phyloP scores from a whole-genome alignment of 2,113 vertebrate species.

The Gymnarchus niloticus region DNA sequence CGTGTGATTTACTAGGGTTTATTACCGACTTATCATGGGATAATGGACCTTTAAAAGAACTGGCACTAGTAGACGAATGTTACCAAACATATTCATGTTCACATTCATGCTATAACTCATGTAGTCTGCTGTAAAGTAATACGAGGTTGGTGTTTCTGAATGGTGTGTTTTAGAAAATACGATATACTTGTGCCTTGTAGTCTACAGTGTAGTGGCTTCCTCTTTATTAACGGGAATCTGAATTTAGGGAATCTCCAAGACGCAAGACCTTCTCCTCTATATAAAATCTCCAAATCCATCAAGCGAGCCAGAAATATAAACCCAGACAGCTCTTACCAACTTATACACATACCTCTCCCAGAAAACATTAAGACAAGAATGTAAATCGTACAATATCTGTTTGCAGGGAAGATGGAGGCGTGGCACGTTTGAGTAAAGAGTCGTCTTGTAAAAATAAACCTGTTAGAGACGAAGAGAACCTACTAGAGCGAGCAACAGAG shows the following conservation, averaged over 20 bases:
- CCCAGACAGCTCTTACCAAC: background rate
- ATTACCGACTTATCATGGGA: background rate
- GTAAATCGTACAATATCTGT: slow-evolving; percentile 48
- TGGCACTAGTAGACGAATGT: background rate
- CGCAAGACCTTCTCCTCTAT: background rate
- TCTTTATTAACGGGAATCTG: no score
- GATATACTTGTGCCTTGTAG: background rate
- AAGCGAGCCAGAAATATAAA: background rate
- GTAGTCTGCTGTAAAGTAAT: slow-evolving; percentile 28
- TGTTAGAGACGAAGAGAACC: slow-evolving; percentile 47
- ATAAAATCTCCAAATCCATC: background rate
- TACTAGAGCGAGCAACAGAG: slow-evolving; percentile 30
- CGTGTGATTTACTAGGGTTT: background rate
- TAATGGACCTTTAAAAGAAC: background rate
- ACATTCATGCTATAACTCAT: slow-evolving; percentile 40
- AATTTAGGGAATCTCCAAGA: background rate
- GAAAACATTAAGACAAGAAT: slow-evolving; percentile 48
- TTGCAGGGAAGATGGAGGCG: slow-evolving; percentile 56
- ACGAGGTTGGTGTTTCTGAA: background rate
- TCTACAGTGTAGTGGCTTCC: background rate
- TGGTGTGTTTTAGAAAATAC: background rate
- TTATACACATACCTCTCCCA: slow-evolving; percentile 27
- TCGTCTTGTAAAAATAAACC: slow-evolving; percentile 66
- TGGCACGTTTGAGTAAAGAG: slow-evolving; percentile 59
- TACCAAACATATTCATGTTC: slow-evolving; percentile 18